Evolutionary conservation across 2,888 invertebrate species (phyloP), one percentile per base, ranked within the genome.

Genomic region (Stomorhina lunata): DNA sequence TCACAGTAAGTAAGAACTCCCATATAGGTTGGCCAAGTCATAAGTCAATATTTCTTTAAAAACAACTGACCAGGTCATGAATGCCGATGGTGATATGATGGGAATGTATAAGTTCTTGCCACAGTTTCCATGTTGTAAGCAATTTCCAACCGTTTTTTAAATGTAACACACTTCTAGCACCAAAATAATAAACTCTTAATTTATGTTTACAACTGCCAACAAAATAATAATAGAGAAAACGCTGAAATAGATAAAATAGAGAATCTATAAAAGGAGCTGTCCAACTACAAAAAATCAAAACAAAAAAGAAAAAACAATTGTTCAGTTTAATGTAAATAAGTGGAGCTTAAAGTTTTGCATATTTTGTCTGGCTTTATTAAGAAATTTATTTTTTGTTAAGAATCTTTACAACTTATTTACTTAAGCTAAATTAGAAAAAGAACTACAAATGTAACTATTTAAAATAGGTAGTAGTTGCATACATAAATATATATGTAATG

Each of bases 181-280:
- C 69, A 69, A 34, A 63, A 80, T 75, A 80, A 80, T 80, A 80
- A 80, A 75, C 75, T 75, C 68, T 48, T 63, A 68, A 48, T 80
- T 55, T 69, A 69, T 75, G 53, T 17, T 63, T 34, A 63, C 12
- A 69, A 63, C 61, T 53, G 40, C 57, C 55, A 66, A 76, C 45
- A 34, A 48, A 43, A 43, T 32, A 75, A 15, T 61, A 17, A 5
- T 25, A 4, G 34, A 25, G 1, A 48, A 50, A 63, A 12, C 12
- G 20, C 20, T 10, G 27, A 50, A 37, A 25, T 6, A 43, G 15
- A 25, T 20, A 29, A 22, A 20, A 53, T 34, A 63, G 9, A 27
- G 17, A 61, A n/a, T 17, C 17, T 65, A 34, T 43, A 43, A 59
- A 15, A 17, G 63, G 32, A 75, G 63, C 43, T 37, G 29, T 65